A percentile compares a stretch with the other conserved stretches of the same genome.
These are phyloP conservation scores for Pegoplata infirma DNA, from an alignment of 2,888 invertebrate genomes.

Conservation along the genomic window DNA sequence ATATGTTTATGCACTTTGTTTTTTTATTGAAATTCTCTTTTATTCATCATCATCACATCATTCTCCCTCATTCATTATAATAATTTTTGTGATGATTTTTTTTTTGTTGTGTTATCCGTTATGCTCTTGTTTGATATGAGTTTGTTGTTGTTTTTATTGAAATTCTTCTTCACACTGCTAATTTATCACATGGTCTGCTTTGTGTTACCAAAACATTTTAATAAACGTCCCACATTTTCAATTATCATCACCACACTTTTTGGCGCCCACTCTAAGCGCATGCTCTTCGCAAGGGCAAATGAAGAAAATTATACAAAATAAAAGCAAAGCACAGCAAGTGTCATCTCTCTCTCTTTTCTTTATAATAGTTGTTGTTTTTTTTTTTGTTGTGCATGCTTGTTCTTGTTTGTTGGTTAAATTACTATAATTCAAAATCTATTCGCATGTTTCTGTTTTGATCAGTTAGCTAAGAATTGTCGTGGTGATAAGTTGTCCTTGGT, in stretches of 20 bases:
- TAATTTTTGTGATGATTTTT: conserved; percentile 5
- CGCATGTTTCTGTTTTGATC: conserved; percentile 79
- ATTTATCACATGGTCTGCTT: conserved; percentile 58
- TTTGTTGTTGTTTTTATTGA: conserved; percentile 34
- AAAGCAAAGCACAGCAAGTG: conserved; percentile 52
- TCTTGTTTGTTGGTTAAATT: conserved; percentile 29
- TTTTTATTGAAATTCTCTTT: conserved; percentile 37
- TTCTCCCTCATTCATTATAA: conserved; percentile 18
- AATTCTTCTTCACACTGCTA: conserved; percentile 54
- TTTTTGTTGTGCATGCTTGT: conserved; percentile 37
- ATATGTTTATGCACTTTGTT: conserved; percentile 55
- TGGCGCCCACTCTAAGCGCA: conserved; percentile 63
- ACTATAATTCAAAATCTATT: conserved; percentile 73
- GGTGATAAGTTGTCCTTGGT: conserved; percentile 63
- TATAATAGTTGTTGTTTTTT: conserved; percentile 24
- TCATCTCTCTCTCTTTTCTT: conserved; percentile 58
- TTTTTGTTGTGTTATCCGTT: neutral
- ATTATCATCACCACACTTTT: conserved; percentile 57
- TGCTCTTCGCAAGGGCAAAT: conserved; percentile 35
- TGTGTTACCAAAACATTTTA: conserved; percentile 44
- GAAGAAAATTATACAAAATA: conserved; percentile 57
- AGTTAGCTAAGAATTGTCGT: conserved; percentile 78
- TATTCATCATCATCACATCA: conserved; percentile 15
- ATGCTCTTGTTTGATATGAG: conserved; percentile 10
- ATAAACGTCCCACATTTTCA: conserved; percentile 58